phyloP scores from a whole-genome alignment of 92 coral and sea anemone genomes.

The Bergia sp. region DNA sequence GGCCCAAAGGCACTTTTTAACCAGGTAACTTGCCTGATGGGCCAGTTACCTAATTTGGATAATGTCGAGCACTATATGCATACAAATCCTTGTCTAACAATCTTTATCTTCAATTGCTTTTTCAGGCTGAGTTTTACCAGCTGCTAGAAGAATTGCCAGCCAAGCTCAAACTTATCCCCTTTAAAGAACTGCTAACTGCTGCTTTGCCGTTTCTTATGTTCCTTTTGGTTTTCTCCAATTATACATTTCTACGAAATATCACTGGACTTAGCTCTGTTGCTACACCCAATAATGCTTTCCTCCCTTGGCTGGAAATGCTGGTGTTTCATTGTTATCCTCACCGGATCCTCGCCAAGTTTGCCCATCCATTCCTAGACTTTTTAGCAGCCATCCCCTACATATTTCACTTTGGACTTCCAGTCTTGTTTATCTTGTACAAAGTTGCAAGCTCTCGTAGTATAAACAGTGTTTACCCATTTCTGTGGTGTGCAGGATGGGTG shows the following conservation, averaged over 20 bases:
- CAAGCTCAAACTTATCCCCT: constrained; percentile 81
- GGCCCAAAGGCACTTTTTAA: too few relatives aligned
- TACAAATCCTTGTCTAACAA: not conserved
- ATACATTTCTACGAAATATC: constrained; percentile 75
- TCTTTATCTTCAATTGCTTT: constrained; percentile 14
- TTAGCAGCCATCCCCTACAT: constrained; percentile 95
- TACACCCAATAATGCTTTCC: constrained; percentile 84
- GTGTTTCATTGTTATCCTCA: constrained; percentile 98
- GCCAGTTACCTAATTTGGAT: too few relatives aligned
- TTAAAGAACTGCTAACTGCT: constrained; percentile 71
- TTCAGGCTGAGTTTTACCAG: constrained; percentile 89
- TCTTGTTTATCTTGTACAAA: constrained; percentile 81
- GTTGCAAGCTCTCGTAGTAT: constrained; percentile 77
- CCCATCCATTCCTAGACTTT: constrained; percentile 94
- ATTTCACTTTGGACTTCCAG: constrained; percentile 93
- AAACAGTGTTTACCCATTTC: constrained; percentile 84
- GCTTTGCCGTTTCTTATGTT: constrained; percentile 79
- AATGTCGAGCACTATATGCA: not conserved
- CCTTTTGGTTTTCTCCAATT: constrained; percentile 85
- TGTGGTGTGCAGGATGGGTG: constrained; percentile 99
- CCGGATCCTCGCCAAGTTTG: constrained; percentile 93
- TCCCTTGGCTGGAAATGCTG: constrained; percentile 93
- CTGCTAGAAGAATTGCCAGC: constrained; percentile 88
- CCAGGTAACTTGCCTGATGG: too few relatives aligned
- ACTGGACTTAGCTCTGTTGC: constrained; percentile 83